Base-by-base conservation (phyloP, 2,888 invertebrate species). In the Dryadula phaetusa region DNA sequence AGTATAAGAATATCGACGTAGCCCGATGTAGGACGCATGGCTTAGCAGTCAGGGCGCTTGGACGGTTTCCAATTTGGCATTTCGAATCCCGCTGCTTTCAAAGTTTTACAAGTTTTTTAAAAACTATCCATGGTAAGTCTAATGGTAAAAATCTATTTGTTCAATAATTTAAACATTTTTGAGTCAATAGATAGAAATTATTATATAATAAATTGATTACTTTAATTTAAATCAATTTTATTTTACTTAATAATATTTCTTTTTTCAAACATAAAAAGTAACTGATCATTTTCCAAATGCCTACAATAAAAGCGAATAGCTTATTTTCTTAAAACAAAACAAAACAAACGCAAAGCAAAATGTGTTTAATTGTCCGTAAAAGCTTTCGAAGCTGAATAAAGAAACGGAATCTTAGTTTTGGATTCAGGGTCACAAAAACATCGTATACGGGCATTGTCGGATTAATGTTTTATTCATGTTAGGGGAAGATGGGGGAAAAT, bases 381-480 rank as follows among this genome's bases (percentile, higher is more conserved):
- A 66, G 61, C 64, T 46, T 56, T 69, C 34, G 58, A 61, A 62
- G 64, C 62, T 52, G 62, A 66, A 70, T 70, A 70, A 69, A 65
- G 58, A 53, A 66, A 65, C 37, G 63, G 42, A 67, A 70, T 71
- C 67, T 67, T 67, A 71, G 67, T 70, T 70, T 66, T 40, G 61
- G 66, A 66, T 70, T 70, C 68, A 72, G 65, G 72, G 66, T 66
- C 68, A 66, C 62, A 66, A 66, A 66, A 73, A 69, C 63, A 71
- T 66, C 66, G 46, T 47, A 64, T 60, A 60, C 14, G 62, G 64
- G 68, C 56, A 71, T 68, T 66, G 64, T 70, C 64, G 71, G 62
- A 66, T 60, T 66, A 47, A 73, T 74, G 66, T 70, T 67, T 74
- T 70, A 74, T 74, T 74, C 73, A 74, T 69, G 28, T 62, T 25